Percentiles rank a stretch among this genome's conserved stretches.
These are phyloP conservation scores for Chironomus riparius DNA, from an alignment of 2,888 invertebrate species.

Conservation along the genomic window DNA sequence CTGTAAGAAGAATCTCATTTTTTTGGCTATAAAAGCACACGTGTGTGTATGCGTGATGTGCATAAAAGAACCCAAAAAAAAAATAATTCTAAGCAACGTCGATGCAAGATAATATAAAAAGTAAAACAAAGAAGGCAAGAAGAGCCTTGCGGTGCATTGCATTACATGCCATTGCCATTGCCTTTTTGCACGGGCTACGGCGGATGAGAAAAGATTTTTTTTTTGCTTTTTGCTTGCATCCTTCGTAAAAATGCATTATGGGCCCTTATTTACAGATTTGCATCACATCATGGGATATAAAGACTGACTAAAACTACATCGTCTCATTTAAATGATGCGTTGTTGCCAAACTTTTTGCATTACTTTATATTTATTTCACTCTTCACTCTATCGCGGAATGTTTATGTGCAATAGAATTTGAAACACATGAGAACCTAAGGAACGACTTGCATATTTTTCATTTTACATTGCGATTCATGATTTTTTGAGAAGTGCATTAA, in stretches of 20 bases:
- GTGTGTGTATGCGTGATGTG: not conserved
- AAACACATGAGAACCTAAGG: too few relatives aligned
- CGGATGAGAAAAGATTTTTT: not conserved
- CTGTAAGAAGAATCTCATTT: not conserved
- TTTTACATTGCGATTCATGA: not conserved
- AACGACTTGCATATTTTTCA: too few relatives aligned
- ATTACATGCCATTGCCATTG: conserved; percentile 2
- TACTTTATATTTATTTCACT: not conserved
- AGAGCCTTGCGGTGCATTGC: not conserved
- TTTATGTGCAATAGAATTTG: too few relatives aligned
- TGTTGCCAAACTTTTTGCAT: conserved; percentile 14
- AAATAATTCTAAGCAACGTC: not conserved
- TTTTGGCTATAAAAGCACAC: not conserved
- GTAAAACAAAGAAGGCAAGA: not conserved
- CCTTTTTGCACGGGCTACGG: not conserved
- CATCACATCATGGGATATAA: not conserved
- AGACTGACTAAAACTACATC: not conserved
- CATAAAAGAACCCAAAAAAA: not conserved
- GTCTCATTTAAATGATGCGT: not conserved
- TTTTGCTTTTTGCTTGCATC: not conserved
- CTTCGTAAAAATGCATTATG: not conserved
- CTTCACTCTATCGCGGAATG: not conserved
- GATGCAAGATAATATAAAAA: not conserved
- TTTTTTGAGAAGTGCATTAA: conserved; percentile 10
- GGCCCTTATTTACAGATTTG: not conserved